These are phyloP conservation scores for Andricus curvator DNA, from an alignment of 2,888 invertebrate genomes.

Conservation along the genomic window DNA sequence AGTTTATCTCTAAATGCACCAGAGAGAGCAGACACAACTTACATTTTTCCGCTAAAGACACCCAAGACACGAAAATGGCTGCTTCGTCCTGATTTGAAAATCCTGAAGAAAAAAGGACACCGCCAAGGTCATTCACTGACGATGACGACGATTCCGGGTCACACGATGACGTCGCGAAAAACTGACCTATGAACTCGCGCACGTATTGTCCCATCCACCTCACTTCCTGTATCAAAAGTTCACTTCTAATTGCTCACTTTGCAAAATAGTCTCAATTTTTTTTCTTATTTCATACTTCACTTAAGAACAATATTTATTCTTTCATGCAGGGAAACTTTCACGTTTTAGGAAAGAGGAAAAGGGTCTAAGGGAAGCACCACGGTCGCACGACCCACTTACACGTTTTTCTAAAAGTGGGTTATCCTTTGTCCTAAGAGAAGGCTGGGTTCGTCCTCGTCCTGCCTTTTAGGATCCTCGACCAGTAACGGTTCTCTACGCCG, in stretches of 20 bases:
- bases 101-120: constrained; percentile 8
- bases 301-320: constrained; percentile 53
- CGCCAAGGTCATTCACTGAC: constrained; percentile 41
- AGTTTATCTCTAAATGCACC: background rate
- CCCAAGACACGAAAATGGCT: constrained; percentile 65
- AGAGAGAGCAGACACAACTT: constrained; percentile 54
- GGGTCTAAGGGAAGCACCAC: constrained; percentile 38
- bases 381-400: constrained; percentile 50
- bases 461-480: constrained; percentile 50
- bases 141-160: constrained; percentile 41
- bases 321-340: constrained; percentile 53
- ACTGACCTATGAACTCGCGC: constrained; percentile 38
- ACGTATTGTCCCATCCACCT: constrained; percentile 21
- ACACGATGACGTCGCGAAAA: constrained; percentile 11
- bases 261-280: background rate
- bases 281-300: background rate
- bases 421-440: constrained; percentile 48
- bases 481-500: constrained; percentile 40
- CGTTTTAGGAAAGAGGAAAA: constrained; percentile 50
- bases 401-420: constrained; percentile 52
- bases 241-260: constrained; percentile 7
- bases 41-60: constrained; percentile 70
- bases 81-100: constrained; percentile 31
- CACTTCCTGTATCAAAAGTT: constrained; percentile 52
- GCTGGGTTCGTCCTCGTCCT: constrained; percentile 40